These are phyloP conservation scores for Melanotaenia trifasciata DNA, from an alignment of 2,797 vertebrate species.

Conservation along the genomic window DNA sequence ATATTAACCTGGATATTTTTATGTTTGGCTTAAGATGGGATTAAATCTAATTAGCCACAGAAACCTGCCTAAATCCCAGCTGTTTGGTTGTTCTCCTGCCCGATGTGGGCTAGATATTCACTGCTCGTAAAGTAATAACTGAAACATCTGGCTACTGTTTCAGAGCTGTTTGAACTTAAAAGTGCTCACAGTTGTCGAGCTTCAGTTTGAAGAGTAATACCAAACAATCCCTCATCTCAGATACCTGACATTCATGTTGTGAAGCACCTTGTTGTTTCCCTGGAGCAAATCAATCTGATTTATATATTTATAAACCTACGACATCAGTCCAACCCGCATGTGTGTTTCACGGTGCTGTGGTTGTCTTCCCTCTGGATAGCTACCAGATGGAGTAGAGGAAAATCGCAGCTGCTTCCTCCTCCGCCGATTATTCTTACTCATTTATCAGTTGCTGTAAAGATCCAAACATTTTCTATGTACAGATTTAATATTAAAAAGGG, in stretches of 20 bases:
- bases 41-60: background rate
- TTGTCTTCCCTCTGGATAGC: constrained; percentile 23
- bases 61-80: background rate
- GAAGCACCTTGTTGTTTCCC: background rate
- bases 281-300: constrained; percentile 3
- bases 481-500: background rate
- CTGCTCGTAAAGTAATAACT: too few relatives aligned
- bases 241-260: background rate
- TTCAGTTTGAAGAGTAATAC: too few relatives aligned
- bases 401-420: background rate
- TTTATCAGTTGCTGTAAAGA: background rate
- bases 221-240: too few relatives aligned
- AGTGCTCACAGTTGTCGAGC: too few relatives aligned
- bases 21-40: background rate
- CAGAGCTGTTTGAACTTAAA: too few relatives aligned
- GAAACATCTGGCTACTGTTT: too few relatives aligned
- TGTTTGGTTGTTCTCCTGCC: background rate
- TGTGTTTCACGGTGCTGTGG: constrained; percentile 39
- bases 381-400: constrained; percentile 41
- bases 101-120: too few relatives aligned
- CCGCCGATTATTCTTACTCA: constrained; percentile 29
- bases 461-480: constrained; percentile 32
- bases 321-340: background rate
- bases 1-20: too few relatives aligned
- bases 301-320: background rate